A percentile compares a stretch with the other conserved stretches of the same genome.
These are phyloP conservation scores for Acrocera orbiculus DNA, from an alignment of 2,888 invertebrate species.

Conservation along the genomic window DNA sequence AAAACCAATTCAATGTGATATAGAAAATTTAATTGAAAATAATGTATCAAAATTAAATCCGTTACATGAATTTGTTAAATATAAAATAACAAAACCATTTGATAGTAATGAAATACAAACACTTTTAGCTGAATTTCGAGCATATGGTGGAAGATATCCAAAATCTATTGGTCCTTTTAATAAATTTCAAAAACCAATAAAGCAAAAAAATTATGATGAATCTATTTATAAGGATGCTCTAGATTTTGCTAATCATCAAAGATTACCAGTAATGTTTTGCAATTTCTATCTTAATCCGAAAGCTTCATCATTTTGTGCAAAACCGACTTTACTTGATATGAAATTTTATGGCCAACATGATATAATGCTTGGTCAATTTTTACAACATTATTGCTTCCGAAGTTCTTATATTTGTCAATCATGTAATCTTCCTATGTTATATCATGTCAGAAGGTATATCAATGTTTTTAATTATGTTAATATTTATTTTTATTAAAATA, in stretches of 20 bases:
- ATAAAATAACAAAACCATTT: conserved; percentile 46
- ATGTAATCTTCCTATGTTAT: conserved; percentile 71
- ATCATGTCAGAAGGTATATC: conserved; percentile 57
- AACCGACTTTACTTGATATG: conserved; percentile 42
- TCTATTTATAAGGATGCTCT: conserved; percentile 44
- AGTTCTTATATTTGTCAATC: conserved; percentile 61
- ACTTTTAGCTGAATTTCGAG: conserved; percentile 68
- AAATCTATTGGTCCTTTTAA: conserved; percentile 24
- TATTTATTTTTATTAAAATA: neutral
- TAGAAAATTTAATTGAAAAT: conserved; percentile 4
- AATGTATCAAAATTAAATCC: conserved; percentile 31
- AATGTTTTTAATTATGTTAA: neutral
- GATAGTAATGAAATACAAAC: conserved; percentile 50
- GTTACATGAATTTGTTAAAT: conserved; percentile 54
- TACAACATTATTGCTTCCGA: conserved; percentile 84
- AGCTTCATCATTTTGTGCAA: conserved; percentile 29
- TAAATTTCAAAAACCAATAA: too few species aligned
- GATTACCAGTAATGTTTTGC: conserved; percentile 74
- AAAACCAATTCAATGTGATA: conserved; percentile 15
- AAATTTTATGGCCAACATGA: conserved; percentile 91
- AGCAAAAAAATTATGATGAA: conserved; percentile 24
- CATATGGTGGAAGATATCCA: conserved; percentile 55
- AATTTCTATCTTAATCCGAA: conserved; percentile 37
- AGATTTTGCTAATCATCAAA: conserved; percentile 68
- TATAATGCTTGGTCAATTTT: conserved; percentile 83